Conservation (phyloP, 2,113 vertebrate species). For the Neoarius graeffei region DNA sequence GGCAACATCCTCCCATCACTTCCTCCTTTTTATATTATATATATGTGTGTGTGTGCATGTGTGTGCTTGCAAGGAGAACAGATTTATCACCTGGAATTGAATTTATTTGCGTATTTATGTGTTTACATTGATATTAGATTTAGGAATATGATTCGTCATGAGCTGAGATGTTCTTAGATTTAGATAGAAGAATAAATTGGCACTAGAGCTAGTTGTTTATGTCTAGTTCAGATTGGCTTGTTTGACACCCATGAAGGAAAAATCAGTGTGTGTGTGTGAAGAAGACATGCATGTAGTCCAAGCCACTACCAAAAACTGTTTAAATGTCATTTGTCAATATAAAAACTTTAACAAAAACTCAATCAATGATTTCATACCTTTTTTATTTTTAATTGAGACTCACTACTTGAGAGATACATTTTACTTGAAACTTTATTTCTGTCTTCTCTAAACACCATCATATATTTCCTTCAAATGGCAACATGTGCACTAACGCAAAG, state of each 20-base stretch:
- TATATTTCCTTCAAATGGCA: neutral
- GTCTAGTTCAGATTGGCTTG: neutral
- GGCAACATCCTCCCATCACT: conserved; percentile 46
- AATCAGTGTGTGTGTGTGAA: neutral
- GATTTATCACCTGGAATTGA: neutral
- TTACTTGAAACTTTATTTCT: neutral
- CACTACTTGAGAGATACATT: neutral
- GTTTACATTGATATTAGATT: neutral
- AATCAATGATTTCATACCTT: neutral
- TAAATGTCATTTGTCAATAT: neutral
- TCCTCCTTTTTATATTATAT: conserved; percentile 18
- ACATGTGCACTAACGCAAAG: neutral
- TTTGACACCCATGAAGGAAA: neutral
- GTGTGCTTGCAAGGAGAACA: neutral
- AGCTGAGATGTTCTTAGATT: neutral
- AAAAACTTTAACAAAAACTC: neutral
- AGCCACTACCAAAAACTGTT: conserved; percentile 10
- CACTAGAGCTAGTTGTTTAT: neutral
- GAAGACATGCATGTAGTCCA: neutral
- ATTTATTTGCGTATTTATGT: neutral
- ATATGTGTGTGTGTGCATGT: neutral
- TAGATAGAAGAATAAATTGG: neutral
- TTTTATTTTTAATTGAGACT: neutral
- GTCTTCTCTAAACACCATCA: neutral
- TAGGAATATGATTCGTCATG: neutral